Evolutionary conservation across 2,888 invertebrate genomes (phyloP).

Genomic region (Miltochrista miniata): DNA sequence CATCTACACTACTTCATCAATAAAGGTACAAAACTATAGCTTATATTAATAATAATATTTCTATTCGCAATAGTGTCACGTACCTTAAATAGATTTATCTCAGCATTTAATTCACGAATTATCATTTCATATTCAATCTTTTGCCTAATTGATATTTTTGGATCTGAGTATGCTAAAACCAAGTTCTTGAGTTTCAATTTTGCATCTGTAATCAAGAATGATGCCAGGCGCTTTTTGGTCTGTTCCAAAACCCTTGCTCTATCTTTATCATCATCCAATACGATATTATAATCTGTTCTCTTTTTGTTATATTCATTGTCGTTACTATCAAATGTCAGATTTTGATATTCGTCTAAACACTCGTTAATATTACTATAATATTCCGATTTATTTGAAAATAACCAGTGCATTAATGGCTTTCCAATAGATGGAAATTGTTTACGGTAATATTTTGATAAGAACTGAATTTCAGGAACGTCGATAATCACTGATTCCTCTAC

Average conservation of each 20-base stretch:
- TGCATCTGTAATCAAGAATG: constrained; percentile 43
- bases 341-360: constrained; percentile 27
- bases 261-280: constrained; percentile 47
- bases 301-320: constrained; percentile 36
- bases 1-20: too few relatives aligned
- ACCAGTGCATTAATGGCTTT: constrained; percentile 54
- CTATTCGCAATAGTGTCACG: too few relatives aligned
- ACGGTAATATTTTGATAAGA: constrained; percentile 41
- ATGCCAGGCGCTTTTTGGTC: constrained; percentile 15
- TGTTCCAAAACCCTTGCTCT: constrained; percentile 11
- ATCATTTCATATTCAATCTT: constrained; percentile 11
- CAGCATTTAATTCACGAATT: constrained; percentile 38
- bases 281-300: constrained; percentile 35
- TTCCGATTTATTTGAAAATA: constrained; percentile 47
- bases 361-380: constrained; percentile 27
- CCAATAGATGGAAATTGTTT: constrained; percentile 3
- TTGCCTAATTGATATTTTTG: constrained; percentile 4
- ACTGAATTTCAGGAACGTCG: constrained; percentile 28
- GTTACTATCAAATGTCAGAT: constrained; percentile 23
- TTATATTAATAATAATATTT: too few relatives aligned
- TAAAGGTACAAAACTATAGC: too few relatives aligned
- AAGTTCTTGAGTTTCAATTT: constrained; percentile 33
- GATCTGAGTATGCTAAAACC: constrained; percentile 16
- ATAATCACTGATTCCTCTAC: constrained; percentile 35
- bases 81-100: constrained; percentile 51